Evolutionary conservation across 2,888 invertebrate species (phyloP).

Genomic region (Drosophila melanocephala): DNA sequence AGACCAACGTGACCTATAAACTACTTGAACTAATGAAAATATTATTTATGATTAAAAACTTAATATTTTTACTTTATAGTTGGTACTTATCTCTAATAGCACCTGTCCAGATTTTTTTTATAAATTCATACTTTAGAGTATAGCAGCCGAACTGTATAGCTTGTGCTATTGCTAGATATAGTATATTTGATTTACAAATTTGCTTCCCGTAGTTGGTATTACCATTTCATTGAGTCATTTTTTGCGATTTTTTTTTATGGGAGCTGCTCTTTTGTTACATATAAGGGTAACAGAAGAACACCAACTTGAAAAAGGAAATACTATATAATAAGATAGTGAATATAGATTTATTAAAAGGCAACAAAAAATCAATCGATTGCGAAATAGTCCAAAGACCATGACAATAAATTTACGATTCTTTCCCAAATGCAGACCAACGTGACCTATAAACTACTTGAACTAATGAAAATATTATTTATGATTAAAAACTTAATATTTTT

Average conservation of each 20-base stretch:
- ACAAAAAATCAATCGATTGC: slow-evolving; percentile 9
- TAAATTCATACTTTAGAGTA: slow-evolving; percentile 44
- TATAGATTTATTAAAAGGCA: not conserved
- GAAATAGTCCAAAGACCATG: not conserved
- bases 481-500: slow-evolving; percentile 38
- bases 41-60: slow-evolving; percentile 15
- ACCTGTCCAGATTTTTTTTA: slow-evolving; percentile 39
- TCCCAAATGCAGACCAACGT: slow-evolving; percentile 7
- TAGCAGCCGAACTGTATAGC: too few relatives aligned
- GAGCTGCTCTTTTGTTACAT: not conserved
- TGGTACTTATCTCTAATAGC: slow-evolving; percentile 15
- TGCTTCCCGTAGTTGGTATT: too few relatives aligned
- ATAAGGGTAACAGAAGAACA: too few relatives aligned
- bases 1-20: slow-evolving; percentile 9
- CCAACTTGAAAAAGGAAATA: too few relatives aligned
- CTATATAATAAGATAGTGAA: not conserved
- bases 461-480: slow-evolving; percentile 22
- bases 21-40: slow-evolving; percentile 19
- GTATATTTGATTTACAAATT: too few relatives aligned
- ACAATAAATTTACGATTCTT: slow-evolving; percentile 7
- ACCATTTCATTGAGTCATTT: too few relatives aligned
- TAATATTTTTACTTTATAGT: slow-evolving; percentile 35
- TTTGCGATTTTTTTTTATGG: not conserved
- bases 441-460: not conserved
- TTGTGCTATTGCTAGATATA: too few relatives aligned